These are phyloP conservation scores for Drosophila gunungcola DNA, from an alignment of 1,140 invertebrate genomes.

Conservation along the genomic window DNA sequence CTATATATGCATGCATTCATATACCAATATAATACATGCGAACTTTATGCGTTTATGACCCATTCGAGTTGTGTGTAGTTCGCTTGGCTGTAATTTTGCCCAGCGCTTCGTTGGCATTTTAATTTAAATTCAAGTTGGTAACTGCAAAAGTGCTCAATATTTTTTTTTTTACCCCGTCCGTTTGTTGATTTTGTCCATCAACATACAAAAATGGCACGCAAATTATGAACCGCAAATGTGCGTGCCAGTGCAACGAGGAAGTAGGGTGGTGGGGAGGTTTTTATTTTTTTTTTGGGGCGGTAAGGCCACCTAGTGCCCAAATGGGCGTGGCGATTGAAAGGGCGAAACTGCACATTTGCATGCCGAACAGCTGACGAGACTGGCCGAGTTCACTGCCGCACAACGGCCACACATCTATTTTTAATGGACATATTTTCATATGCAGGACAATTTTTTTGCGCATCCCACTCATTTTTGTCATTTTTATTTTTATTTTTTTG, in stretches of 20 bases:
- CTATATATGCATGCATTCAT: constrained; percentile 43
- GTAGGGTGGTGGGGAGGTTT: not conserved
- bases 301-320: not conserved
- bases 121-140: constrained; percentile 80
- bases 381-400: constrained; percentile 31
- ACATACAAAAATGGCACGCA: constrained; percentile 80
- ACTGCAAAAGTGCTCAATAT: constrained; percentile 45
- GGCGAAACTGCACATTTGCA: constrained; percentile 30
- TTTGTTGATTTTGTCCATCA: constrained; percentile 81
- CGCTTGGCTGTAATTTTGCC: constrained; percentile 57
- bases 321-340: constrained; percentile 13
- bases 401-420: constrained; percentile 71
- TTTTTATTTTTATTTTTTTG: constrained; percentile 37
- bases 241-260: constrained; percentile 41
- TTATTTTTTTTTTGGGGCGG: not conserved
- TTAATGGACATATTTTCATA: constrained; percentile 72
- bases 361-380: constrained; percentile 45
- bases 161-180: constrained; percentile 37
- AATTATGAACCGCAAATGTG: constrained; percentile 82
- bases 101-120: constrained; percentile 67
- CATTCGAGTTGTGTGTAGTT: constrained; percentile 9
- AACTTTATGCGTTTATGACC: constrained; percentile 35
- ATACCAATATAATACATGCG: constrained; percentile 27
- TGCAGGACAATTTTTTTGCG: constrained; percentile 43
- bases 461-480: constrained; percentile 9